A percentile compares a stretch with the other conserved stretches of the same genome.
These are phyloP conservation scores for Dendroctonus ponderosae DNA, from an alignment of 1,140 invertebrate species.

Conservation along the genomic window DNA sequence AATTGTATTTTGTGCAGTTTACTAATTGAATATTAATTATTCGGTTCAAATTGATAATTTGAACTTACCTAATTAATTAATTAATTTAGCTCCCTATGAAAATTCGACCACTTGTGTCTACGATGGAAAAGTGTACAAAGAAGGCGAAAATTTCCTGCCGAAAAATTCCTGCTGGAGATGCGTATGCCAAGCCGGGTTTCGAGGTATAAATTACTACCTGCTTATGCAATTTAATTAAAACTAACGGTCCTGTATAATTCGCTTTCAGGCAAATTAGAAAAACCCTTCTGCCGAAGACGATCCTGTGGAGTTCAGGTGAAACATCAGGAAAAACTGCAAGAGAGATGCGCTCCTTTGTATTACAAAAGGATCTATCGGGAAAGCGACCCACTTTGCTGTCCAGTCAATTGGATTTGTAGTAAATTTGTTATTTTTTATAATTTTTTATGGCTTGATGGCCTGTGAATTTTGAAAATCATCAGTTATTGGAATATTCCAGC, in stretches of 20 bases:
- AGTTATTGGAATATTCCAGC: too few species aligned
- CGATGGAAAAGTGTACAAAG: slow-evolving; percentile 34
- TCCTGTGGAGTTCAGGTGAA: slow-evolving; percentile 30
- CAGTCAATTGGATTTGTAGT: slow-evolving; percentile 33
- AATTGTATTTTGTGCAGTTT: background rate
- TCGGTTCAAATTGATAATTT: background rate
- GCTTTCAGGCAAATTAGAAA: slow-evolving; percentile 29
- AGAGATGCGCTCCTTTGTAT: slow-evolving; percentile 32
- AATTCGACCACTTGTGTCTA: slow-evolving; percentile 32
- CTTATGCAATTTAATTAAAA: too few species aligned
- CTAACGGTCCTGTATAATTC: background rate
- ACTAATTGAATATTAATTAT: background rate
- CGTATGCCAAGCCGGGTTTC: slow-evolving; percentile 31
- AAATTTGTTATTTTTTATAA: slow-evolving; percentile 2
- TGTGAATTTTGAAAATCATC: too few species aligned
- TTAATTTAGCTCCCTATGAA: slow-evolving; percentile 32
- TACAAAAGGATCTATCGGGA: slow-evolving; percentile 33
- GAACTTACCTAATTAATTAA: too few species aligned
- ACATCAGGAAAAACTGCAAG: slow-evolving; percentile 30
- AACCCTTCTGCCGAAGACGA: slow-evolving; percentile 30
- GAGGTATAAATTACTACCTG: slow-evolving; percentile 18
- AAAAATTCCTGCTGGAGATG: slow-evolving; percentile 33
- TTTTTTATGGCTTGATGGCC: too few species aligned
- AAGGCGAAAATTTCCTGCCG: slow-evolving; percentile 32
- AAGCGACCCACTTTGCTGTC: slow-evolving; percentile 30